Evolutionary conservation across 2,113 vertebrate genomes (phyloP), one percentile per base, ranked within the genome.

Genomic region (Rhizomys pruinosus): DNA sequence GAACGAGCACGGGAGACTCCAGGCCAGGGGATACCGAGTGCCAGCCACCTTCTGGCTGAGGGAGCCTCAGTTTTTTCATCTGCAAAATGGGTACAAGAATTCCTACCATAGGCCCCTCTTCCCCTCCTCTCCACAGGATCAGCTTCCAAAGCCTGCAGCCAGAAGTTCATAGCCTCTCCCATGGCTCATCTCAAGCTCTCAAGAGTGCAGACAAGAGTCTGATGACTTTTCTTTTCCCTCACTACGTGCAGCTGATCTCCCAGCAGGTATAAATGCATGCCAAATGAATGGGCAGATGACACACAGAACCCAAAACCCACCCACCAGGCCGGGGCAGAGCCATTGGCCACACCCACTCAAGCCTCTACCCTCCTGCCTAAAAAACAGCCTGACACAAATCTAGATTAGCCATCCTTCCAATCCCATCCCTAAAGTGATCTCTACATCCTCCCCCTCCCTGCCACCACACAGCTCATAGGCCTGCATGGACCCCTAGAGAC

Each of bases 31-130:
- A 29, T 13, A 6, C 10, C 61, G 42, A 37, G 76, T 47, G 47
- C 68, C n/a, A 66, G 52, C 52, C 7, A 42, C 61, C 81, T 69
- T 7, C 42, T 19, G 22, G 34, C 59, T 44, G 32, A 2, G 27
- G 27, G 22, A 80, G 32, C 63, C 77, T 95, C 55, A 84, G 66
- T 78, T 74, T 89, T 44, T 52, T 81, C 63, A 63, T 85, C 93
- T 92, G 79, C 61, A 82, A 82, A 96, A 94, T 90, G 92, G 92
- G 90, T 39, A 8, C 72, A 85, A 34, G 39, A 27, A 44, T 69
- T 59, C 1, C 77, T 27, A 39, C 84, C 63, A n/a, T 10, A 23
- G 27, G 10, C 29, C 39, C 72, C 47, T 91, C 32, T 63, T 85
- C 64, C 42, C 37, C 64, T 34, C 69, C 63, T 34, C 11, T 6